Conservation (phyloP, 2,888 invertebrate species). For the Epistrophe grossulariae region DNA sequence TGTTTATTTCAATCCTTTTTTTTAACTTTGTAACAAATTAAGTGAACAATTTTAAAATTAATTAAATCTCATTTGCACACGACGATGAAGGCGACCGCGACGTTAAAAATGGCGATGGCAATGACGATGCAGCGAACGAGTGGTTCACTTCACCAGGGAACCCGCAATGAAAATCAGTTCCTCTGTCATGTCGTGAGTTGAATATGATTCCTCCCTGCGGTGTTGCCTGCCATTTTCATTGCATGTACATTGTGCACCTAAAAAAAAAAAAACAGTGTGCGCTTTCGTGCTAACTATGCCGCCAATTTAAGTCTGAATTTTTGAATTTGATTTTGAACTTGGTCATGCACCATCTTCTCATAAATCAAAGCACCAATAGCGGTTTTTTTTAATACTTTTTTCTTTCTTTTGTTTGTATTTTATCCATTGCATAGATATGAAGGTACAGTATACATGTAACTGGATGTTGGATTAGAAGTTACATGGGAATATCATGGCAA, state of each 20-base stretch:
- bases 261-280: not conserved
- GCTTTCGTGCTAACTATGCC: slow-evolving; percentile 66
- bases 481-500: slow-evolving; percentile 54
- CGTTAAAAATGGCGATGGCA: not conserved
- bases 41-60: slow-evolving; percentile 61
- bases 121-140: not conserved
- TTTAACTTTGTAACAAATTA: slow-evolving; percentile 14
- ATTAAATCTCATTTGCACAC: slow-evolving; percentile 70
- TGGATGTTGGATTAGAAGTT: slow-evolving; percentile 7
- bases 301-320: slow-evolving; percentile 70
- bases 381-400: slow-evolving; percentile 29
- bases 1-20: slow-evolving; percentile 21
- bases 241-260: slow-evolving; percentile 41
- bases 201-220: slow-evolving; percentile 54
- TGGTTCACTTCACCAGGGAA: slow-evolving; percentile 30
- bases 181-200: slow-evolving; percentile 67
- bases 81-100: not conserved
- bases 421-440: not conserved
- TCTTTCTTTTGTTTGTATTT: not conserved
- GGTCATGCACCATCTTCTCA: slow-evolving; percentile 73
- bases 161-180: slow-evolving; percentile 39
- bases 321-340: slow-evolving; percentile 75
- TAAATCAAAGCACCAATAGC: slow-evolving; percentile 72
- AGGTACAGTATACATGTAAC: not conserved
- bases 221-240: slow-evolving; percentile 33